phyloP scores from a whole-genome alignment of 2,113 vertebrate genomes.

The Bambusicola thoracicus region DNA sequence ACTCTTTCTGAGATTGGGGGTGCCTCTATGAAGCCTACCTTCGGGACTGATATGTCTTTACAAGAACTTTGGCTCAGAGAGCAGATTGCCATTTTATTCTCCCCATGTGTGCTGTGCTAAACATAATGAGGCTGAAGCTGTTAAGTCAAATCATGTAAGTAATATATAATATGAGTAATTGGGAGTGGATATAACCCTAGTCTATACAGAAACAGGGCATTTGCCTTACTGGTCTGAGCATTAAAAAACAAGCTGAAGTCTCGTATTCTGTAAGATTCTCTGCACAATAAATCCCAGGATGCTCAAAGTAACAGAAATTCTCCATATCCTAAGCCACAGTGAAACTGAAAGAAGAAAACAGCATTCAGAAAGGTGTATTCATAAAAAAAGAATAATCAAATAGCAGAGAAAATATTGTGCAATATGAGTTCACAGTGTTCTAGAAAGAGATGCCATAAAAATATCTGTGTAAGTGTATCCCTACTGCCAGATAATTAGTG shows the following conservation, averaged over 20 bases:
- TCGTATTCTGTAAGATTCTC: neutral
- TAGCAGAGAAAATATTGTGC: constrained; percentile 23
- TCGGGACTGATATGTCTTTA: neutral
- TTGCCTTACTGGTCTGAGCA: neutral
- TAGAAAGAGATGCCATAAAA: neutral
- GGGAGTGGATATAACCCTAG: neutral
- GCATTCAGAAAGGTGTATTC: neutral
- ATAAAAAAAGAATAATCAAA: constrained; percentile 4
- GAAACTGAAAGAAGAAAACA: neutral
- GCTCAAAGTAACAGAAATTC: neutral
- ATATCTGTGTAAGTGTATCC: neutral
- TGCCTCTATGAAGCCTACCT: neutral
- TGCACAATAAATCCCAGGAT: neutral
- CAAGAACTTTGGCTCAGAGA: neutral
- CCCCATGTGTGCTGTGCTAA: neutral
- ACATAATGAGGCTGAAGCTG: neutral
- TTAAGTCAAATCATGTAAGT: neutral
- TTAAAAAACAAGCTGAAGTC: neutral
- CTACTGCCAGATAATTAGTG: neutral
- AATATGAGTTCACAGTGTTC: neutral
- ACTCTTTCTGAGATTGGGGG: neutral
- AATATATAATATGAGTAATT: neutral
- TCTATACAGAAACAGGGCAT: neutral
- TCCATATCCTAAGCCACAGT: neutral
- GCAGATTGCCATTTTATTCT: neutral